Base-by-base conservation (phyloP, 2,888 invertebrate species). In the Leucophenga maculata region DNA sequence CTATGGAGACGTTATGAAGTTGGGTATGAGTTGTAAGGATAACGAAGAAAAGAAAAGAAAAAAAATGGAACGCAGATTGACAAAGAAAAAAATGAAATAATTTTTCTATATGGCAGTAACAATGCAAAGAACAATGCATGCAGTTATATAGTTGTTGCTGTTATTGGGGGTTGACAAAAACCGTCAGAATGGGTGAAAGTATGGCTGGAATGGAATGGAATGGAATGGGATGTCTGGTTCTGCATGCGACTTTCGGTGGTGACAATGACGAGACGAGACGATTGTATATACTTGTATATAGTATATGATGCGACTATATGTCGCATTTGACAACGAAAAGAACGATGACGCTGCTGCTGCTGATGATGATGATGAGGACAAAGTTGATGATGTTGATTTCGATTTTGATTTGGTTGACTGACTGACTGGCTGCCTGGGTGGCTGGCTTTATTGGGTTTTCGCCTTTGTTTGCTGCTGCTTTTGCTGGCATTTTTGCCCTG, bases 271-370 rank as follows among this genome's bases (percentile, higher is more conserved):
- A 39, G 39, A 39, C 39, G 39, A 39, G 39, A 6, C 11, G 39
- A 39, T 39, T 39, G 11, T 11, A 39, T 39, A 39, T 39, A 39
- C 11, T 11, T 39, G 39, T 39, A 39, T 39, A 39, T 39, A 39
- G 8, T 39, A 39, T 39, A 39, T 11, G 39, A 11, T 8, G 39
- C 3, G 3, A 32, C 6, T 39, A 39, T 39, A 39, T 39, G 39
- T 39, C 39, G 46, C 60, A 26, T 57, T 52, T 14, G 65, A 68
- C 71, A 65, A 66, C 68, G 67, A 69, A 62, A 59, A 70, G 0
- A 65, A 72, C 55, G 64, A 55, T 46, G 67, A 70, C 70, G 68
- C 65, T 69, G 67, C 59, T 59, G n/a, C 59, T 55, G 55, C 3
- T 50, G 50, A 18, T 50, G 50, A 18, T 50, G 50, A 50, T n/a